Percentiles rank a stretch among this genome's conserved stretches.
phyloP scores from a whole-genome alignment of 2,888 invertebrate genomes.

The Tridacna crocea region DNA sequence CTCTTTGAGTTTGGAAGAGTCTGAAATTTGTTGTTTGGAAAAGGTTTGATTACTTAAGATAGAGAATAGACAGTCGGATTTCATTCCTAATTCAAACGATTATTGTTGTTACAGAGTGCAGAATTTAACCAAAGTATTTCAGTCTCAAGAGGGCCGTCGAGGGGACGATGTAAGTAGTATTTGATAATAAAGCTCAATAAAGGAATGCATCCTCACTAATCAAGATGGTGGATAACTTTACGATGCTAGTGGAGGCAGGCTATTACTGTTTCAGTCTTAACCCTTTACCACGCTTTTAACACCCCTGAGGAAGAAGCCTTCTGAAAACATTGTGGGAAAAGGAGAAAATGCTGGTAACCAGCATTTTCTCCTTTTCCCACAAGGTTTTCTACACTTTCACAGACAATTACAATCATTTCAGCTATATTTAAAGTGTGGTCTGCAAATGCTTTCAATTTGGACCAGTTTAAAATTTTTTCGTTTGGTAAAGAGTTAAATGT shows the following conservation, averaged over 20 bases:
- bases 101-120: conserved; percentile 64
- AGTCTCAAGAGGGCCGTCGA: conserved; percentile 31
- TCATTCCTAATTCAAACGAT: too few relatives aligned
- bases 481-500: not conserved
- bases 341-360: not conserved
- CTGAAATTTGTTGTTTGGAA: too few relatives aligned
- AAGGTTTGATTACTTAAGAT: too few relatives aligned
- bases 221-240: too few relatives aligned
- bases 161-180: conserved; percentile 21
- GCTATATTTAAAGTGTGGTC: too few relatives aligned
- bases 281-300: too few relatives aligned
- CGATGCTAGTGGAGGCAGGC: too few relatives aligned
- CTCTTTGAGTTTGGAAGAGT: too few relatives aligned
- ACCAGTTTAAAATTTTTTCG: not conserved
- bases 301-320: too few relatives aligned
- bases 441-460: not conserved
- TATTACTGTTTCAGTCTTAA: too few relatives aligned
- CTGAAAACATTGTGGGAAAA: not conserved
- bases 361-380: conserved; percentile 7
- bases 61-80: too few relatives aligned
- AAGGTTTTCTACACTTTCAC: not conserved
- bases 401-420: not conserved
- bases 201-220: not conserved
- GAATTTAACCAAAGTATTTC: conserved; percentile 66
- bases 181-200: not conserved